Percentiles rank a stretch among this genome's conserved stretches.
phyloP scores from a whole-genome alignment of 2,113 vertebrate species.

The Origma solitaria region DNA sequence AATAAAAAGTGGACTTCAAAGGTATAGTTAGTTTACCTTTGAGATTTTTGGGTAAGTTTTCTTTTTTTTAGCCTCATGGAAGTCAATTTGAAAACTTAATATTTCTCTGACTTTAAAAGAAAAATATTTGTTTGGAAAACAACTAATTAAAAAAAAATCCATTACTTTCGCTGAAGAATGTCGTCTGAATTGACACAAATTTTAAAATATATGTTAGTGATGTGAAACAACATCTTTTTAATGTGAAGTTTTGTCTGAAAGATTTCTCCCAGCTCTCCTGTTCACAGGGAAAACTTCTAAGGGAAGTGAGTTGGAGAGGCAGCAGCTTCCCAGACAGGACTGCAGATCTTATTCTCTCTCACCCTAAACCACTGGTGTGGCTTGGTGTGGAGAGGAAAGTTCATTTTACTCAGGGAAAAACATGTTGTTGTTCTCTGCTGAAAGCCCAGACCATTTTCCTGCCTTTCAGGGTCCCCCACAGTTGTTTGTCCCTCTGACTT shows the following conservation, averaged over 20 bases:
- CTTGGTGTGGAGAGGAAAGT: neutral
- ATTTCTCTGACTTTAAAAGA: neutral
- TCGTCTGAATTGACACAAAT: neutral
- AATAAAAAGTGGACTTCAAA: neutral
- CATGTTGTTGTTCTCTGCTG: neutral
- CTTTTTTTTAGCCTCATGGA: neutral
- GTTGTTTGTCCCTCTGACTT: neutral
- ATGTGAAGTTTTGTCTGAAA: neutral
- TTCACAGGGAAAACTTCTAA: neutral
- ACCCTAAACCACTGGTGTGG: fast-evolving
- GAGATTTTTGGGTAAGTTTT: neutral
- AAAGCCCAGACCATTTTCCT: neutral
- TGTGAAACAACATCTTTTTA: neutral
- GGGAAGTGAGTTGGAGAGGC: too few relatives aligned
- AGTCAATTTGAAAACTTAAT: neutral
- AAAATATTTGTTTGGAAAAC: neutral
- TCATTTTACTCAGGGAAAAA: neutral
- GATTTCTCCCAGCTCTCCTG: neutral
- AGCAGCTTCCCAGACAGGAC: neutral
- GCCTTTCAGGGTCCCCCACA: neutral
- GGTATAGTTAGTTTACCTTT: neutral
- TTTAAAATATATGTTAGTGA: neutral
- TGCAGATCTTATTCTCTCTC: neutral
- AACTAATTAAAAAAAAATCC: neutral
- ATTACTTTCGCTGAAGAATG: neutral